Evolutionary conservation across 2,888 invertebrate species (phyloP), one percentile per base, ranked within the genome.

Genomic region (Epistrophe eligans): DNA sequence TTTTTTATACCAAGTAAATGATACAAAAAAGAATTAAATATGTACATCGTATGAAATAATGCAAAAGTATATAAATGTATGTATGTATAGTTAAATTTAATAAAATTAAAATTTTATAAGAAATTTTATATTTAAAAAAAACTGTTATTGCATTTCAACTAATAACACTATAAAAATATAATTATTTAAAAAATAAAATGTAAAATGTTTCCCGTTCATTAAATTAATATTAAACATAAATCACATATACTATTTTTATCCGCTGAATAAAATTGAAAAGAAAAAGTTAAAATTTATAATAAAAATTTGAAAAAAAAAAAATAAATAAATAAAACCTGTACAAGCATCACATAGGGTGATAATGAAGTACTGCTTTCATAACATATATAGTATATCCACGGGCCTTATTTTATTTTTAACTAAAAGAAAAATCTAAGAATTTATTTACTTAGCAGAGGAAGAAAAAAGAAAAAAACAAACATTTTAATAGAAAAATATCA

Each of bases 1-100:
- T 92, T 92, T 88, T 92, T 92, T 92, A 92, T 92, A 92, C 91
- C 91, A 91, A 89, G 71, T 89, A 90, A 90, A 90, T 89, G 89
- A 85, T 71, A 71, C n/a, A 52, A 38, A 48, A 79, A 40, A 43
- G 62, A 58, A n/a, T n/a, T 35, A 24, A 24, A 24, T 24, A 71
- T 62, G 50, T 48, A 81, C 57, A 72, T 55, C 24, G 17, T 60
- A 70, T 76, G 55, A 71, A 66, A 73, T 66, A 80, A 80, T 11
- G 17, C 50, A 72, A 58, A 80, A 28, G 40, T 24, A 52, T 81
- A 45, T 24, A 24, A 24, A 3, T 24, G 24, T 24, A 2, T 24
- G 24, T 11, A 72, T 67, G 8, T 48, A 32, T 71, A 24, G 60
- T 48, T 19, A 71, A 52, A 62, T 62, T 62, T 32, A 50, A 70